Evolutionary conservation across 2,888 invertebrate species (phyloP).

Genomic region (Mythimna ferrago): DNA sequence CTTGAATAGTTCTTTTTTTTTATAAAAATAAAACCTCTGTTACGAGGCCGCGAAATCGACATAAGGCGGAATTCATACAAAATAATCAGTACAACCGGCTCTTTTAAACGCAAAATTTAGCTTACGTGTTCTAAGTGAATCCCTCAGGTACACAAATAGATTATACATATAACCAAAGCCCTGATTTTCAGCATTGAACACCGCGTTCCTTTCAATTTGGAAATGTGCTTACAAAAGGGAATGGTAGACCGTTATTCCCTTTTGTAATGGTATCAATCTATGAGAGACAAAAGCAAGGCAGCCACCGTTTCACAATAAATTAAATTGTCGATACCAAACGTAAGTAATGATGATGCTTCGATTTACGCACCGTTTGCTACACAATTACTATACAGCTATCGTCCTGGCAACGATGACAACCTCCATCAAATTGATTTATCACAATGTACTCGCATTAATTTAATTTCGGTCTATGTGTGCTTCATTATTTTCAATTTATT

Average conservation of each 20-base stretch:
- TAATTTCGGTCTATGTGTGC: constrained; percentile 4
- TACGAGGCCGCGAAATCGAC: too few relatives aligned
- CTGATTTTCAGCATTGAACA: constrained; percentile 62
- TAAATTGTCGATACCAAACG: constrained; percentile 59
- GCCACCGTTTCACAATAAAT: constrained; percentile 61
- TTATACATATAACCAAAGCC: constrained; percentile 55
- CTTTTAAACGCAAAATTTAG: constrained; percentile 24
- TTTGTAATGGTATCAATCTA: constrained; percentile 65
- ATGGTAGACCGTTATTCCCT: constrained; percentile 59
- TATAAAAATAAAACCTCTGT: too few relatives aligned
- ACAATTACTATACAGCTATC: constrained; percentile 29
- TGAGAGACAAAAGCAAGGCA: constrained; percentile 62
- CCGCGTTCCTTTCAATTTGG: constrained; percentile 62
- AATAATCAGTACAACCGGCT: too few relatives aligned
- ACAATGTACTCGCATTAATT: neutral
- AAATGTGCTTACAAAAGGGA: constrained; percentile 69
- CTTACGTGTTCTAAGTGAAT: constrained; percentile 36
- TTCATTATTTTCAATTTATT: constrained; percentile 20
- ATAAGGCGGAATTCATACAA: too few relatives aligned
- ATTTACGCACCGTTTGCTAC: constrained; percentile 47
- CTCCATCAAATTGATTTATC: constrained; percentile 35
- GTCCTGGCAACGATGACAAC: constrained; percentile 22
- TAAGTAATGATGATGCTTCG: constrained; percentile 51
- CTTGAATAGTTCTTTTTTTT: too few relatives aligned
- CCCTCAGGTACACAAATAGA: constrained; percentile 49